phyloP scores from a whole-genome alignment of 1,140 invertebrate genomes.

The Elysia chlorotica region DNA sequence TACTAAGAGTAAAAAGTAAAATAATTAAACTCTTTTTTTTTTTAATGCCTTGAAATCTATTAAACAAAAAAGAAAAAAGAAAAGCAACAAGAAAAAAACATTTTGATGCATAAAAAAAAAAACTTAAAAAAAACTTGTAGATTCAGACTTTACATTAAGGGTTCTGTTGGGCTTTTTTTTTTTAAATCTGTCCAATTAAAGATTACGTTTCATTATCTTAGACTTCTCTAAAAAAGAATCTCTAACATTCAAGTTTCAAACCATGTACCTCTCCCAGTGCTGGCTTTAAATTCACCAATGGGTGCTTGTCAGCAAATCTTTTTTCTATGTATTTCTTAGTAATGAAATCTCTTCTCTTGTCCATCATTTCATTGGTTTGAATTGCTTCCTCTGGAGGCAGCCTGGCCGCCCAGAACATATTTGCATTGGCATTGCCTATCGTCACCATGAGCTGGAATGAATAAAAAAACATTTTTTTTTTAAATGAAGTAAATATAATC shows the following conservation, averaged over 20 bases:
- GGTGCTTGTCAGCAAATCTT: constrained; percentile 35
- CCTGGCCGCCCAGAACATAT: constrained; percentile 49
- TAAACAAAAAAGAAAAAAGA: no score
- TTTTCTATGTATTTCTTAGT: constrained; percentile 43
- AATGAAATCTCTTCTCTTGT: constrained; percentile 38
- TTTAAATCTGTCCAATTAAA: no score
- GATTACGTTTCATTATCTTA: no score
- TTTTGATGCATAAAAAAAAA: no score
- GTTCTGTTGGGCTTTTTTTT: no score
- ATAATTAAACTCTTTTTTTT: no score
- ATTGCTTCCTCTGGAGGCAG: constrained; percentile 28
- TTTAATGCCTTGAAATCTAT: no score
- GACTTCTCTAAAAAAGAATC: constrained; percentile 1
- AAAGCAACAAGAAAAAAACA: no score
- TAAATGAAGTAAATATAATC: background rate
- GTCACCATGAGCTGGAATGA: constrained; percentile 41
- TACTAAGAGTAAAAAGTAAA: no score
- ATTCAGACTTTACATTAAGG: no score
- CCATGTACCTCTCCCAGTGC: constrained; percentile 16
- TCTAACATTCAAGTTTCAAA: no score
- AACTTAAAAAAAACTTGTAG: no score
- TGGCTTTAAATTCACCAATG: constrained; percentile 1
- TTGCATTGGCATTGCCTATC: constrained; percentile 52
- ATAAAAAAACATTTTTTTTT: background rate
- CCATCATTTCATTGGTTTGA: constrained; percentile 11